A percentile compares a stretch with the other conserved stretches of the same genome.
These are phyloP conservation scores for Discoglossus pictus DNA, from an alignment of 2,797 vertebrate species.

Conservation along the genomic window DNA sequence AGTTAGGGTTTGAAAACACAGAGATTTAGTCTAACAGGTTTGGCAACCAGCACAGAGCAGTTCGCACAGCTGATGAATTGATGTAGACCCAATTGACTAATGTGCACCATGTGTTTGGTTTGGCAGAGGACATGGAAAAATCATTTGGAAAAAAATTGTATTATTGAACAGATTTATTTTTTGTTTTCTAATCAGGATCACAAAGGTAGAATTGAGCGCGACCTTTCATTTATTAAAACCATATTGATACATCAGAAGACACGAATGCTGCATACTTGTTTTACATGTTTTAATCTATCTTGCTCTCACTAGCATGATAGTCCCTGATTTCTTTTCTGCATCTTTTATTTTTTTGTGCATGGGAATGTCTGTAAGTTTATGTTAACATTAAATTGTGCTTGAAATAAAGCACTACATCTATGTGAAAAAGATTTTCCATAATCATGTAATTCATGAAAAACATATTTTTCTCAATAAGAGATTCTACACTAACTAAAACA, in stretches of 20 bases:
- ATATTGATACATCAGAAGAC: constrained; percentile 53
- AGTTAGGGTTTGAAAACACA: constrained; percentile 71
- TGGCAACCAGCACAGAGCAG: constrained; percentile 65
- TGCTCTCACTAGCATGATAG: constrained; percentile 22
- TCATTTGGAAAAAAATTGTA: constrained; percentile 69
- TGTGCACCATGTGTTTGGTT: constrained; percentile 72
- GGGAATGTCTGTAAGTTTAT: no score
- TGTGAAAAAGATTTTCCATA: no score
- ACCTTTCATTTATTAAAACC: constrained; percentile 59
- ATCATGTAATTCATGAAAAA: no score
- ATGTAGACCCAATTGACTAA: constrained; percentile 66
- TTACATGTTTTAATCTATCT: constrained; percentile 34
- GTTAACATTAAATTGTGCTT: no score
- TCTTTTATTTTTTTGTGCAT: neutral
- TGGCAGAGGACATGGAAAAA: constrained; percentile 78
- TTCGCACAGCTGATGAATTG: constrained; percentile 71
- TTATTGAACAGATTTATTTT: constrained; percentile 66
- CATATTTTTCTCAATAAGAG: no score
- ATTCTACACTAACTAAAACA: no score
- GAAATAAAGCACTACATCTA: no score
- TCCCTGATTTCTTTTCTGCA: neutral
- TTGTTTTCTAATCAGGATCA: constrained; percentile 63
- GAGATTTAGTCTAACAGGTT: constrained; percentile 73
- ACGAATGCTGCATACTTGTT: neutral
- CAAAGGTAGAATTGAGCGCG: constrained; percentile 68